These are phyloP conservation scores for Lycopodina hypogea DNA, from an alignment of 37 sponge, comb jelly and placozoan genomes.

Conservation along the genomic window DNA sequence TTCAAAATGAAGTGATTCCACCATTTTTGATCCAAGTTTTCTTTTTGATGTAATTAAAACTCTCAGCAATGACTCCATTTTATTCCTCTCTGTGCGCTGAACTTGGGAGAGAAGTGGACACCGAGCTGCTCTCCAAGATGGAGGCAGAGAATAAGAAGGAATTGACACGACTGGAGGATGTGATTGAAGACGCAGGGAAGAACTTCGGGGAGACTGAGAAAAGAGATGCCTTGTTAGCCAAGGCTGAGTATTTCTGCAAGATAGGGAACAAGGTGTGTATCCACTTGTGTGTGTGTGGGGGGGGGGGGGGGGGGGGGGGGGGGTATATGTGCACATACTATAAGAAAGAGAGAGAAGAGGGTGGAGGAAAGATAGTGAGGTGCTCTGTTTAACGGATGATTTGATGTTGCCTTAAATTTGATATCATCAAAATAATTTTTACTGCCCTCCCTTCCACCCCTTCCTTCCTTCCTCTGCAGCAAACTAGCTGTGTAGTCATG, in stretches of 20 bases:
- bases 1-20: no score
- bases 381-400: no score
- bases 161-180: constrained; percentile 61
- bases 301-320: no score
- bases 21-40: no score
- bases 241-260: constrained; percentile 92
- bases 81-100: constrained; percentile 80
- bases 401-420: no score
- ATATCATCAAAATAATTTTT: no score
- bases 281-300: no score
- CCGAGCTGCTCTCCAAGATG: constrained; percentile 61
- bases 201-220: constrained; percentile 94
- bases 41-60: no score
- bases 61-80: constrained; percentile 84
- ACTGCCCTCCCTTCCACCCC: no score
- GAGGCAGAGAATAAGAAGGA: constrained; percentile 59
- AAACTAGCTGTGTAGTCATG: no score
- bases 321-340: no score
- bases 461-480: no score
- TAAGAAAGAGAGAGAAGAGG: not conserved
- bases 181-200: constrained; percentile 84
- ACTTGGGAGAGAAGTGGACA: constrained; percentile 44
- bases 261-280: constrained; percentile 84
- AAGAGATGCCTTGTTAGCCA: constrained; percentile 84
- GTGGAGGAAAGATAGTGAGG: not conserved